Conservation (phyloP, 2,797 vertebrate species). For the Prionace glauca region DNA sequence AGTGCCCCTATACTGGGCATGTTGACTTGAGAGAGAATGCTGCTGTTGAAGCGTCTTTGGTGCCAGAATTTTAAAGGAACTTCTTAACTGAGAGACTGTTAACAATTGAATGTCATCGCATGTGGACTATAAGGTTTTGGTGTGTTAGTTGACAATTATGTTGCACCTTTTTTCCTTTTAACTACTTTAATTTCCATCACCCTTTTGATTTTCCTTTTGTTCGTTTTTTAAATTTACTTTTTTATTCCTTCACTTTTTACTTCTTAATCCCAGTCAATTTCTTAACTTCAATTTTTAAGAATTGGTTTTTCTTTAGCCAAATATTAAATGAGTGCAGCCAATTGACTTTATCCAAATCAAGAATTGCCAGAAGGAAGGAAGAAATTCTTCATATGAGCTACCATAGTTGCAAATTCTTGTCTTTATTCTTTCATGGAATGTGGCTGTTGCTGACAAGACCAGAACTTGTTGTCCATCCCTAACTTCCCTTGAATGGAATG, state of each 20-base stretch:
- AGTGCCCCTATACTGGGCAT: too few relatives aligned
- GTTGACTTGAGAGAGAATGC: too few relatives aligned
- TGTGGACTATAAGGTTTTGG: not conserved
- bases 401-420: not conserved
- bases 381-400: not conserved
- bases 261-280: not conserved
- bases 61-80: too few relatives aligned
- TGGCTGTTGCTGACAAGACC: too few relatives aligned
- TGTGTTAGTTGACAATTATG: not conserved
- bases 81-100: too few relatives aligned
- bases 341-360: not conserved
- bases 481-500: too few relatives aligned
- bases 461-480: too few relatives aligned
- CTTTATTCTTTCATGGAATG: too few relatives aligned
- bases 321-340: not conserved
- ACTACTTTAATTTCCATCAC: not conserved
- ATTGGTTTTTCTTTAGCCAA: not conserved
- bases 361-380: not conserved
- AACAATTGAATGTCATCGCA: too few relatives aligned
- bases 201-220: not conserved
- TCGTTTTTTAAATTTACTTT: not conserved
- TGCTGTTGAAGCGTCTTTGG: too few relatives aligned
- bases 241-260: not conserved
- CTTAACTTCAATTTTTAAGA: not conserved
- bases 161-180: not conserved